Base-by-base conservation (phyloP, 2,113 vertebrate species). In the Daphoenositta chrysoptera region DNA sequence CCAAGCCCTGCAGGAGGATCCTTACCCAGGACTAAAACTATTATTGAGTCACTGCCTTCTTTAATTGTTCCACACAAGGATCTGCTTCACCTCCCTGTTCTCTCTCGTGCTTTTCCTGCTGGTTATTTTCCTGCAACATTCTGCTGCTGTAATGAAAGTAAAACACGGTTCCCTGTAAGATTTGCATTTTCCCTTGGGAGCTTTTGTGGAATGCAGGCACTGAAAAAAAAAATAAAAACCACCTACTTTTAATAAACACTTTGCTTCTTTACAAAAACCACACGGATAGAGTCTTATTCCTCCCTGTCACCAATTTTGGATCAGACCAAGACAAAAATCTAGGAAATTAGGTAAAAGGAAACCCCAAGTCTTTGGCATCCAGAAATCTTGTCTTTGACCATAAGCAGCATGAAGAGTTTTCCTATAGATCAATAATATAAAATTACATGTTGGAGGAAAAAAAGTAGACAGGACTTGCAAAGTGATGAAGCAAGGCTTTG, bases 361-460 rank as follows among this genome's bases (percentile, higher is more conserved):
- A 39, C 40, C 11, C 10, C 26, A 71, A 2, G n/a, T 58, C 11
- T 60, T 54, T 64, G 10, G 15, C 28, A 53, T n/a, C 11, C 50
- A 69, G 15, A 5, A 77, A 4, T 3, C 9, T 42, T 69, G 17
- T 9, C 78, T 80, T 37, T 83, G 23, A 54, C 19, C 30, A 23
- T 33, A 39, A 44, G 68, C 61, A 45, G 1, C 10, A 8, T 5
- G 18, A 70, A 17, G 2, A 45, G 14, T n/a, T 72, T 78, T 27
- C 21, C 22, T 39, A 45, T 1, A 15, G 31, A 47, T 24, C 15
- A 64, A 4, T 19, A 42, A 76, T 26, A 73, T 9, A 69, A 61
- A 86, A 80, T 24, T 33, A 8, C 3, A 61, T 48, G 22, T 1
- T 33, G 20, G 12, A 1, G 1, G 7, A 1, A 4, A 11, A 10